These are phyloP conservation scores for Agriopis leucophaearia DNA, from an alignment of 2,888 invertebrate genomes.

Conservation along the genomic window DNA sequence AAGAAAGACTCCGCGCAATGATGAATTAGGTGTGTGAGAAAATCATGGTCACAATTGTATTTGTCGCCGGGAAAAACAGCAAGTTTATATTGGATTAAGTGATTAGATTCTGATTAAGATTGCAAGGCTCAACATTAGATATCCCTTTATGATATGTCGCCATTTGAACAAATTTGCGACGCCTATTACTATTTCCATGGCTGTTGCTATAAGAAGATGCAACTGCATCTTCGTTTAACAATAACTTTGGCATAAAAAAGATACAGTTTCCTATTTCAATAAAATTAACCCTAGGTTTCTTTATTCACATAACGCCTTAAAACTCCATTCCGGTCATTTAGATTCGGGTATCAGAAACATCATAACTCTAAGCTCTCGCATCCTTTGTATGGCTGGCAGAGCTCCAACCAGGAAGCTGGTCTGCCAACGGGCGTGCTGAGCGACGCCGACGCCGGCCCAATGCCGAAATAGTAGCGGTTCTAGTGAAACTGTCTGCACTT, in stretches of 20 bases:
- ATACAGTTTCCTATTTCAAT: not conserved
- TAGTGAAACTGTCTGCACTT: slow-evolving; percentile 40
- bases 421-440: slow-evolving; percentile 44
- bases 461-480: slow-evolving; percentile 59
- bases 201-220: too few relatives aligned
- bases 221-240: too few relatives aligned
- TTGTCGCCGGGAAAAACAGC: not conserved
- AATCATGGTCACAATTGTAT: not conserved
- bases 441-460: slow-evolving; percentile 55
- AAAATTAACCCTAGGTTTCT: not conserved
- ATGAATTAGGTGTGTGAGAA: not conserved
- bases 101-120: slow-evolving; percentile 7
- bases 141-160: too few relatives aligned
- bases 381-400: slow-evolving; percentile 76
- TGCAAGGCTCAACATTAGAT: not conserved
- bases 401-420: slow-evolving; percentile 75
- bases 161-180: too few relatives aligned
- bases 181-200: too few relatives aligned
- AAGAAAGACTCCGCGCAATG: not conserved
- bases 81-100: slow-evolving; percentile 7
- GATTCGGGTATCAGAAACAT: slow-evolving; percentile 66
- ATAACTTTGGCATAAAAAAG: too few relatives aligned
- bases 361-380: slow-evolving; percentile 66
- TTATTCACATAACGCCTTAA: slow-evolving; percentile 24
- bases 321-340: slow-evolving; percentile 36